Evolutionary conservation across 2,888 invertebrate genomes (phyloP).

Genomic region (Conus canariensis): DNA sequence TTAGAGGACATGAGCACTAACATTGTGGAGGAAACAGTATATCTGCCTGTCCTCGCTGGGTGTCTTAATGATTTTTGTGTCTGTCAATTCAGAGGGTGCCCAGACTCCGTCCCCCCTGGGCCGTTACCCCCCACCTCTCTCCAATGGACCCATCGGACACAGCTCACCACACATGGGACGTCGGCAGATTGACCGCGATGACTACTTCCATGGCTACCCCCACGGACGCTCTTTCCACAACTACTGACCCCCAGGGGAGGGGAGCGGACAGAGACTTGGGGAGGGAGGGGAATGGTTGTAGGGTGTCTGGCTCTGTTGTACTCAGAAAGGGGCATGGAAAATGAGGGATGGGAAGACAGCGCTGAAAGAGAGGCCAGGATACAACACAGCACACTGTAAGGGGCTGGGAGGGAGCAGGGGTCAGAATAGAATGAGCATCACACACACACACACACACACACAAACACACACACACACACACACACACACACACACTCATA

Average conservation of each 20-base stretch:
- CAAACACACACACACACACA: too few relatives aligned
- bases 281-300: not conserved
- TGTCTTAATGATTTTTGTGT: not conserved
- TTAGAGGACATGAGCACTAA: too few relatives aligned
- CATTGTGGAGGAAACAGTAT: too few relatives aligned
- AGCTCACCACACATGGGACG: conserved; percentile 74
- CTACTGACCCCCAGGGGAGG: conserved; percentile 37
- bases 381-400: too few relatives aligned
- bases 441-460: too few relatives aligned
- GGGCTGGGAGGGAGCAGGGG: not conserved
- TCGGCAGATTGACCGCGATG: conserved; percentile 59
- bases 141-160: conserved; percentile 75
- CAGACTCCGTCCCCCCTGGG: conserved; percentile 58
- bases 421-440: not conserved
- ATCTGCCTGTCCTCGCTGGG: too few relatives aligned
- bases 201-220: conserved; percentile 57
- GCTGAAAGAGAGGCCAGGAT: not conserved
- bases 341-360: not conserved
- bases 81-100: conserved; percentile 53
- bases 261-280: not conserved
- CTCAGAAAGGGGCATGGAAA: not conserved
- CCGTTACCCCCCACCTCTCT: conserved; percentile 56
- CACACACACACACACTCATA: too few relatives aligned
- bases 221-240: conserved; percentile 46
- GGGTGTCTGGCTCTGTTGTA: not conserved